Conservation (phyloP, 2,888 invertebrate species). For the Atrina japonica region DNA sequence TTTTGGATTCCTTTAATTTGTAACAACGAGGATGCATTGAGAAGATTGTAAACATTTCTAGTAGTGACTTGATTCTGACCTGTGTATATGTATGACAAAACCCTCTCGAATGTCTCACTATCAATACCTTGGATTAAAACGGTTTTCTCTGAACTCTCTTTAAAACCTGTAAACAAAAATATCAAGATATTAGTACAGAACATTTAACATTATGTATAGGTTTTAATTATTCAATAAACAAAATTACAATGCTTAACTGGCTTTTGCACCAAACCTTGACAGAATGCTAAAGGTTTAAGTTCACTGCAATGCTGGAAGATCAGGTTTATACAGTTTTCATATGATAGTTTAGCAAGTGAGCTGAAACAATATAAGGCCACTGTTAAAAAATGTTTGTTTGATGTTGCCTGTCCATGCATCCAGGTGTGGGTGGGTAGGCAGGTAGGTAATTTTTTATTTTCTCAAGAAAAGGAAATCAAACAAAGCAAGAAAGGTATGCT, state of each 20-base stretch:
- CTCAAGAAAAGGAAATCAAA: no score
- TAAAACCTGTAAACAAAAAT: constrained; percentile 55
- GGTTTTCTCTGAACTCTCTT: constrained; percentile 52
- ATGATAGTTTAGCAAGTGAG: no score
- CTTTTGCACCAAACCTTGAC: not conserved
- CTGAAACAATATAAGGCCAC: no score
- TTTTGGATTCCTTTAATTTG: constrained; percentile 90
- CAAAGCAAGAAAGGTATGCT: no score
- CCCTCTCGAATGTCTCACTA: constrained; percentile 87
- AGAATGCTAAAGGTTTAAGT: no score
- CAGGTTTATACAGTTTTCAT: no score
- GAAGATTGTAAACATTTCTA: constrained; percentile 86
- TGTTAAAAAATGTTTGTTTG: no score
- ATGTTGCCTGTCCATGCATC: no score
- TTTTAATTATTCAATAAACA: not conserved
- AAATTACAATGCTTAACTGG: not conserved
- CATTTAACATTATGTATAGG: not conserved
- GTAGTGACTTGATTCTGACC: constrained; percentile 88
- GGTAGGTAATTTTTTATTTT: no score
- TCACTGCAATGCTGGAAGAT: no score
- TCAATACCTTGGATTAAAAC: constrained; percentile 81
- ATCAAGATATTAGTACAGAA: not conserved
- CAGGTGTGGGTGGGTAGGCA: no score
- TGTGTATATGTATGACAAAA: constrained; percentile 92
- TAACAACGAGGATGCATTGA: constrained; percentile 92